phyloP scores from a whole-genome alignment of 2,113 vertebrate genomes.

The Suricata suricatta region DNA sequence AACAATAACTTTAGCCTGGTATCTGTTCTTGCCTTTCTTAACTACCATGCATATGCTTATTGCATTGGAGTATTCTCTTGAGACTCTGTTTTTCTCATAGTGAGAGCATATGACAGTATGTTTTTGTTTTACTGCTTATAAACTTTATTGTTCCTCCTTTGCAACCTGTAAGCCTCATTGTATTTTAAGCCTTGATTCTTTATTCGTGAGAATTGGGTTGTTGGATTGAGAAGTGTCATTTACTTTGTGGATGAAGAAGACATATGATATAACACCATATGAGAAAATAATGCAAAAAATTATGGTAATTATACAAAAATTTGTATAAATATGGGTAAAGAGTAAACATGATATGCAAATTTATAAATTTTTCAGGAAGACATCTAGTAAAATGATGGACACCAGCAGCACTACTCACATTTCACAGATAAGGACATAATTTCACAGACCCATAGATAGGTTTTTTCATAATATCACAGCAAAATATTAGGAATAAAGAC shows the following conservation, averaged over 20 bases:
- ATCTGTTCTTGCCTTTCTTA: constrained; percentile 38
- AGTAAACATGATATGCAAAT: neutral
- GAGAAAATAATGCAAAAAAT: neutral
- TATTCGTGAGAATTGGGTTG: neutral
- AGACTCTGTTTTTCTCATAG: constrained; percentile 61
- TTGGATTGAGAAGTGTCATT: neutral
- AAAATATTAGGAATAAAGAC: neutral
- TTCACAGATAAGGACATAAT: neutral
- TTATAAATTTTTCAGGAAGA: neutral
- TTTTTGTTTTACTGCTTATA: constrained; percentile 21
- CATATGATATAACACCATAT: neutral
- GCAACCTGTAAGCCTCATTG: neutral
- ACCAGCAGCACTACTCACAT: neutral
- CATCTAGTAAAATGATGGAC: neutral
- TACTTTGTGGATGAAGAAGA: neutral
- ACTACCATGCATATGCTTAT: constrained; percentile 36
- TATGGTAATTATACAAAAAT: neutral
- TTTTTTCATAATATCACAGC: neutral
- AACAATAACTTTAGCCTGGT: constrained; percentile 23
- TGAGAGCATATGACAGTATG: neutral
- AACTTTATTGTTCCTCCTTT: constrained; percentile 11
- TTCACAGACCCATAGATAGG: neutral
- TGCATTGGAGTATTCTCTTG: constrained; percentile 38
- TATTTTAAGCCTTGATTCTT: constrained; percentile 8
- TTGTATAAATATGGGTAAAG: neutral